These are phyloP conservation scores for Equus quagga DNA, from an alignment of 2,113 vertebrate genomes.

Conservation along the genomic window DNA sequence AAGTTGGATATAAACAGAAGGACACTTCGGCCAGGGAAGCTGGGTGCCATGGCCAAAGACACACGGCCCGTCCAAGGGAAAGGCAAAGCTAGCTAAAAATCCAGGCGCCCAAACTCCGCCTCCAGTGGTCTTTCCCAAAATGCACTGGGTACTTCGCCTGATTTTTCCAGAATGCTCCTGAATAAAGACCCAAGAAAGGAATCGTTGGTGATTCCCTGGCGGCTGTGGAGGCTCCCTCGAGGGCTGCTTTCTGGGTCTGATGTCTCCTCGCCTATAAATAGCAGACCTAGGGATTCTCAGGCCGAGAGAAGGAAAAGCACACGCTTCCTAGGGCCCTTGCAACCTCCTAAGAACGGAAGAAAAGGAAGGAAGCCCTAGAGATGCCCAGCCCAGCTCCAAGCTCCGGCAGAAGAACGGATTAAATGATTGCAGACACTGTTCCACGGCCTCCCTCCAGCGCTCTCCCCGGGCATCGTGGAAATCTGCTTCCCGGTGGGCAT, in stretches of 20 bases:
- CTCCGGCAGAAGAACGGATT: neutral
- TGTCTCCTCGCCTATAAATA: slow-evolving; percentile 70
- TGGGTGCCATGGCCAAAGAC: neutral
- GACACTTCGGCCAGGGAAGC: neutral
- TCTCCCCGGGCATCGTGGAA: neutral
- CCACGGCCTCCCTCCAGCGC: neutral
- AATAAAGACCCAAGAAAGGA: neutral
- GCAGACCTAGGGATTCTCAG: slow-evolving; percentile 50
- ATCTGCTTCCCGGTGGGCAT: neutral
- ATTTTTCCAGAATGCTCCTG: neutral
- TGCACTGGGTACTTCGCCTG: neutral
- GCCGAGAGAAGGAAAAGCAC: slow-evolving; percentile 7
- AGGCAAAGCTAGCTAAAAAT: neutral
- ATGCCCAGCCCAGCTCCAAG: neutral
- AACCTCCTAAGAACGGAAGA: slow-evolving; percentile 20
- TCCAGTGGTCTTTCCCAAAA: neutral
- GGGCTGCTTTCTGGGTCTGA: slow-evolving; percentile 60
- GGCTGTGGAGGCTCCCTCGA: neutral
- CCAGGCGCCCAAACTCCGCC: too few species aligned
- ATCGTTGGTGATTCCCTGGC: neutral
- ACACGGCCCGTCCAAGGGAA: neutral
- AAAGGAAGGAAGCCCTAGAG: slow-evolving; percentile 54
- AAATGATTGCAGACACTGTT: neutral
- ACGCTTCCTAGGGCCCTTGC: slow-evolving; percentile 8
- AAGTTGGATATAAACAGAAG: too few species aligned